phyloP scores from a whole-genome alignment of 2,113 vertebrate species.

The Esox niger region DNA sequence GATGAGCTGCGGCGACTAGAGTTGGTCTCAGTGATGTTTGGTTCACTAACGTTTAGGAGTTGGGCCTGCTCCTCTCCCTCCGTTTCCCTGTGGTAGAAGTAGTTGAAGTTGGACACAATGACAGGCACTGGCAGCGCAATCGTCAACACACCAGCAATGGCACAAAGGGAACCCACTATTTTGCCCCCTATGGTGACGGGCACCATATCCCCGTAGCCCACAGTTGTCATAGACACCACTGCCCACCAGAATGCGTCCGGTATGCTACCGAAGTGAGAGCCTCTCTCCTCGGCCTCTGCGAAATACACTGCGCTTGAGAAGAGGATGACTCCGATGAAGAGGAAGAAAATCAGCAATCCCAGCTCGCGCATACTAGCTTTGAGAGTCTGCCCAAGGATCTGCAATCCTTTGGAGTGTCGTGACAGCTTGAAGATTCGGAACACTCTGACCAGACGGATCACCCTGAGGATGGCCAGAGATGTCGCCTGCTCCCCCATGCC shows the following conservation, averaged over 20 bases:
- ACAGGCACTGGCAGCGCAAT: slow-evolving; percentile 99
- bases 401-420: slow-evolving; percentile 97
- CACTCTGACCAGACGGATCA: slow-evolving; percentile 98
- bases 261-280: slow-evolving; percentile 91
- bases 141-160: slow-evolving; percentile 98
- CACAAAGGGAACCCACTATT: slow-evolving; percentile 98
- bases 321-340: slow-evolving; percentile 98
- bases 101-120: slow-evolving; percentile 99
- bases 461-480: slow-evolving; percentile 97
- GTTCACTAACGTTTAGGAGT: slow-evolving; percentile 94
- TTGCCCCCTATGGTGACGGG: slow-evolving; percentile 99
- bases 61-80: slow-evolving; percentile 99
- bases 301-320: slow-evolving; percentile 98
- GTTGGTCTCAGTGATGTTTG: slow-evolving; percentile 95
- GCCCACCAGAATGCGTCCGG: slow-evolving; percentile 99
- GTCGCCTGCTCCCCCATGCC: slow-evolving; percentile 95
- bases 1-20: slow-evolving; percentile 94
- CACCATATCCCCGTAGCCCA: slow-evolving; percentile 99
- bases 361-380: slow-evolving; percentile 98
- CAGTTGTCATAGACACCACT: slow-evolving; percentile 99
- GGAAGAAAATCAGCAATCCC: slow-evolving; percentile 97
- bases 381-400: slow-evolving; percentile 98
- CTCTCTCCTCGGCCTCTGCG: slow-evolving; percentile 94
- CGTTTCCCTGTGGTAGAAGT: slow-evolving; percentile 99
- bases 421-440: slow-evolving; percentile 99